Conservation (phyloP, 1,140 invertebrate genomes). For the Aporrectodea caliginosa region DNA sequence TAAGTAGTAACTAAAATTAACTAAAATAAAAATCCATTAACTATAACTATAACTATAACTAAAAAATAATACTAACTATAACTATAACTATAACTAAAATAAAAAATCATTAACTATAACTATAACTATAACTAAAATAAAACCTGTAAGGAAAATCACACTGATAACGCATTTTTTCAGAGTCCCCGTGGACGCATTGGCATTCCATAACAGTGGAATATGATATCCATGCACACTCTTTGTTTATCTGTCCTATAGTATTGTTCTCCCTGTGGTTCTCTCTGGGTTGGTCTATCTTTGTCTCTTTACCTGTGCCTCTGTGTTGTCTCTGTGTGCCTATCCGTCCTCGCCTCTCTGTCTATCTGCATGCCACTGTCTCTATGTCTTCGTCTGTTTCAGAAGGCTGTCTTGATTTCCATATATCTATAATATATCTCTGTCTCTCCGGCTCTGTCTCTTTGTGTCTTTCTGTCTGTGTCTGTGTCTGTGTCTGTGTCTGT, state of each 20-base stretch:
- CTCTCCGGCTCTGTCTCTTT: conserved; percentile 28
- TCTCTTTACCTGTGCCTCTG: neutral
- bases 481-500: neutral
- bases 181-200: too few species aligned
- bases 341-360: neutral
- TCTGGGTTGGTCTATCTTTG: neutral
- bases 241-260: neutral
- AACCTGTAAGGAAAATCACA: too few species aligned
- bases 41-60: too few species aligned
- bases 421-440: conserved; percentile 5
- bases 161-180: too few species aligned
- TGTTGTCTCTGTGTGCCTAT: neutral
- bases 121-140: too few species aligned
- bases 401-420: neutral
- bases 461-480: conserved; percentile 24
- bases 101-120: too few species aligned
- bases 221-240: too few species aligned
- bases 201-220: too few species aligned
- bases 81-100: too few species aligned
- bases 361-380: neutral
- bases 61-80: too few species aligned
- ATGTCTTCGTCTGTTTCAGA: neutral
- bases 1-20: too few species aligned
- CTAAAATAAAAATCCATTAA: too few species aligned
- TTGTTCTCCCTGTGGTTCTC: neutral